These are phyloP conservation scores for Saturnia pavonia DNA, from an alignment of 2,888 invertebrate species.

Conservation along the genomic window DNA sequence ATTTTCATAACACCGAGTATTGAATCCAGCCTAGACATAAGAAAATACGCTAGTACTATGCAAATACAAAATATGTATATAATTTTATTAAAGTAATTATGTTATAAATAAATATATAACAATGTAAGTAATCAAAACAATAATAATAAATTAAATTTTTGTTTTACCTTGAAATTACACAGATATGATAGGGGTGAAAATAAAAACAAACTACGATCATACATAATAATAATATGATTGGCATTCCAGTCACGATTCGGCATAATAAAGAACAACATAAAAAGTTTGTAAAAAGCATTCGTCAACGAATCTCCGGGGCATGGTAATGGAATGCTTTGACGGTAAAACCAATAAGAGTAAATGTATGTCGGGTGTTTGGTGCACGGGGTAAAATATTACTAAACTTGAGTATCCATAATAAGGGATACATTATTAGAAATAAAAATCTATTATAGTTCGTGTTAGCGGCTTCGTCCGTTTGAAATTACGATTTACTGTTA, in stretches of 20 bases:
- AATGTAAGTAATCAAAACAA: background rate
- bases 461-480: background rate
- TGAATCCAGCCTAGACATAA: too few relatives aligned
- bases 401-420: background rate
- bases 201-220: constrained; percentile 12
- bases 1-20: too few relatives aligned
- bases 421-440: background rate
- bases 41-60: too few relatives aligned
- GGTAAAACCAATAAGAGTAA: constrained; percentile 57
- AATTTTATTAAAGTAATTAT: too few relatives aligned
- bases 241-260: constrained; percentile 21
- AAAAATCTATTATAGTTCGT: background rate
- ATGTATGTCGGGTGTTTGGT: constrained; percentile 46
- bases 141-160: background rate
- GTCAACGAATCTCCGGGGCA: constrained; percentile 45
- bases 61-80: too few relatives aligned
- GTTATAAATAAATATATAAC: background rate
- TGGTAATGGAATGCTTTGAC: constrained; percentile 55
- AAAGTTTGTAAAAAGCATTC: constrained; percentile 27
- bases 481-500: background rate
- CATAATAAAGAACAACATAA: constrained; percentile 22
- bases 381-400: constrained; percentile 33
- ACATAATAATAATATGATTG: constrained; percentile 34
- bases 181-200: background rate
- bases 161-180: background rate